A percentile compares a stretch with the other conserved stretches of the same genome.
Conservation (phyloP, 1,140 invertebrate genomes). For the Eulimnadia texana region DNA sequence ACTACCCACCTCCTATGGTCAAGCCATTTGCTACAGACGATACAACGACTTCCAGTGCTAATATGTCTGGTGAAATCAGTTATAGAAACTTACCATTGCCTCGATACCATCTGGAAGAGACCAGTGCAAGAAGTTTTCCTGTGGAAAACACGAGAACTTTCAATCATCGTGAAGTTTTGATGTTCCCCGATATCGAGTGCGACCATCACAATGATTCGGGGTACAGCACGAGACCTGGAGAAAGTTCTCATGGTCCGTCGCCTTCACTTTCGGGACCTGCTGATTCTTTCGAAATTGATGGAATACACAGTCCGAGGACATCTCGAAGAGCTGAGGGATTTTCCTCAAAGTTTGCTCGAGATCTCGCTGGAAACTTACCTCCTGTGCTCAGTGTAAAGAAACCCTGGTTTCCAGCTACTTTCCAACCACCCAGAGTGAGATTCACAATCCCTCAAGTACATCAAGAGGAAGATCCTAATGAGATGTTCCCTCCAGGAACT, state of each 20-base stretch:
- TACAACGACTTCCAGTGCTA: not conserved
- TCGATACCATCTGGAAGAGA: constrained; percentile 4
- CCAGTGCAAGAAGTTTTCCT: constrained; percentile 18
- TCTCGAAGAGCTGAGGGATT: not conserved
- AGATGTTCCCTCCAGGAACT: constrained; percentile 13
- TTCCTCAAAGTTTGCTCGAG: constrained; percentile 6
- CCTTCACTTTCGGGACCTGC: constrained; percentile 43
- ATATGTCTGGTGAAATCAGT: not conserved
- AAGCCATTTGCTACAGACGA: not conserved
- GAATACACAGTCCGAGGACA: not conserved
- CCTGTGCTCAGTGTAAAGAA: not conserved
- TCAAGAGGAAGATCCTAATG: not conserved
- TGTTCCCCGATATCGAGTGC: constrained; percentile 29
- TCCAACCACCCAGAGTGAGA: not conserved
- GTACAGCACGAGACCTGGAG: constrained; percentile 59
- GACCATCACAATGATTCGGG: constrained; percentile 62
- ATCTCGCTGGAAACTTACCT: constrained; percentile 11
- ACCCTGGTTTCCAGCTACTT: not conserved
- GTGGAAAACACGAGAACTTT: not conserved
- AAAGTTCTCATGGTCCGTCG: constrained; percentile 57
- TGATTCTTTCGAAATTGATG: constrained; percentile 5
- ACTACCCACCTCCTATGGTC: not conserved
- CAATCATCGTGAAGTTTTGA: no score
- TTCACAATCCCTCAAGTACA: not conserved
- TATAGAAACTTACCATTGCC: constrained; percentile 5